Conservation (phyloP, 2,888 invertebrate species). For the Mimachlamys varia region DNA sequence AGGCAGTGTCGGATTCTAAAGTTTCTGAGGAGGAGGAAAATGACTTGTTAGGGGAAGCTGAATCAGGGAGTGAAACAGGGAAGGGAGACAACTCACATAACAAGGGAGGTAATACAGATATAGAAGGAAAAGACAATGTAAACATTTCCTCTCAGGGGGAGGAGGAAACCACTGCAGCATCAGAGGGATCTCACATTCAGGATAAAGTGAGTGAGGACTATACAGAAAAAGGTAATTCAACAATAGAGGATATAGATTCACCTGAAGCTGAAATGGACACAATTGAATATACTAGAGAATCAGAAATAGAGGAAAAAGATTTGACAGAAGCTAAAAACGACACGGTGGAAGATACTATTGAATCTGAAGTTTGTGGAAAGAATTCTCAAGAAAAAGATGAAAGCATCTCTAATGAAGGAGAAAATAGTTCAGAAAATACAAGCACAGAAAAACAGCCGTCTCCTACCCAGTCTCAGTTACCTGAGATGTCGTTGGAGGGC, state of each 20-base stretch:
- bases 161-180: not conserved
- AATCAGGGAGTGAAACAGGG: not conserved
- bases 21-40: not conserved
- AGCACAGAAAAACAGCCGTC: not conserved
- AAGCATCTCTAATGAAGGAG: too few species aligned
- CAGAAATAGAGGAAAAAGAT: not conserved
- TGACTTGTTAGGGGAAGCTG: not conserved
- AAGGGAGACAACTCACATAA: not conserved
- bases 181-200: not conserved
- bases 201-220: not conserved
- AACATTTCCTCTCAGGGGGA: not conserved
- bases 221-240: not conserved
- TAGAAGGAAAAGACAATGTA: not conserved
- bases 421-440: not conserved
- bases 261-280: not conserved
- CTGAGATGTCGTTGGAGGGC: not conserved
- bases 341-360: not conserved
- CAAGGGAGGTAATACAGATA: not conserved
- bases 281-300: not conserved
- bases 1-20: not conserved
- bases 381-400: not conserved
- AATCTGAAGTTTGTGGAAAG: not conserved
- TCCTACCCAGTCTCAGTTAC: not conserved
- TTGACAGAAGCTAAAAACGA: not conserved
- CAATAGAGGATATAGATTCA: not conserved